These are phyloP conservation scores for Synchiropus splendidus DNA, from an alignment of 2,113 vertebrate species.

Conservation along the genomic window DNA sequence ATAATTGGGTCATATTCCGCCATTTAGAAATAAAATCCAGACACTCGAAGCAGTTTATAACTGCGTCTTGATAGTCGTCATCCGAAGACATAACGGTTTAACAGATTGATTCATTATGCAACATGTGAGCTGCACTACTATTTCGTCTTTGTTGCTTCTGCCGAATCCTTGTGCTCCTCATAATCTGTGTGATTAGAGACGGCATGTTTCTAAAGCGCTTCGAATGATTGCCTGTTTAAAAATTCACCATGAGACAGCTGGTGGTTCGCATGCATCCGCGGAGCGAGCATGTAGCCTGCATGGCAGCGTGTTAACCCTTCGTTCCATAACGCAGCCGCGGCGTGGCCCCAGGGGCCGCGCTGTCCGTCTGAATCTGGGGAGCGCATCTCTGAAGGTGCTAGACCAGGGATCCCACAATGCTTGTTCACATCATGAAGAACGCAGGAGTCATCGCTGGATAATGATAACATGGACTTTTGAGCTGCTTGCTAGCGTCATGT, in stretches of 20 bases:
- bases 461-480: no score
- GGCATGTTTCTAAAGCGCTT: neutral
- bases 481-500: no score
- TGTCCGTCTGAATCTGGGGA: slow-evolving; percentile 23
- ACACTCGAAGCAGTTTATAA: no score
- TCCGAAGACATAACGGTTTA: no score
- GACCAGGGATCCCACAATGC: slow-evolving; percentile 14
- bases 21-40: no score
- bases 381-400: slow-evolving; percentile 14
- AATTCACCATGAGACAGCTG: slow-evolving; percentile 18
- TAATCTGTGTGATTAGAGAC: no score
- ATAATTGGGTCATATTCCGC: no score
- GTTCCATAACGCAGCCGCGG: slow-evolving; percentile 17
- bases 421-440: slow-evolving; percentile 13
- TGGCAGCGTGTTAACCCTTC: slow-evolving; percentile 17
- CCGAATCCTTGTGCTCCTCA: no score
- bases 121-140: no score
- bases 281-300: neutral
- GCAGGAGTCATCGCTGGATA: neutral
- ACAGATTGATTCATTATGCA: no score
- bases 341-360: neutral
- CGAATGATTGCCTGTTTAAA: slow-evolving; percentile 9
- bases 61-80: no score
- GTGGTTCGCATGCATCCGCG: slow-evolving; percentile 14
- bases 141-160: no score